Conservation (phyloP, 2,797 vertebrate genomes). For the Paramormyrops hopkinsi region DNA sequence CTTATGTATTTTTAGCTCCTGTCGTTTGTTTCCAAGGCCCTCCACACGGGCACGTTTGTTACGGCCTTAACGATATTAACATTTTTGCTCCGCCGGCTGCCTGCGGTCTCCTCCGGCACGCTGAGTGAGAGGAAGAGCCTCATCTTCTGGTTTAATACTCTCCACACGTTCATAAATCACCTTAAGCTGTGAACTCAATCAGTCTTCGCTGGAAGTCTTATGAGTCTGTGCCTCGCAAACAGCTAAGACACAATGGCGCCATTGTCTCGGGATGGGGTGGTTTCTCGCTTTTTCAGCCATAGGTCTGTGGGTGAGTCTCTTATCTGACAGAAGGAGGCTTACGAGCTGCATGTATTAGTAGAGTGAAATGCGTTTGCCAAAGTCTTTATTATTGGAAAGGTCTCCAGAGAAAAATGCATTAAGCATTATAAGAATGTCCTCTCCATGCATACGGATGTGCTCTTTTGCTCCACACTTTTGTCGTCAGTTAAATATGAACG, state of each 20-base stretch:
- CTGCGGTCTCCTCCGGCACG: background rate
- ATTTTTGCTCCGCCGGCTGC: background rate
- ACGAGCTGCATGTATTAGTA: background rate
- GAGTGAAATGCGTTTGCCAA: background rate
- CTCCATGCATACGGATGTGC: background rate
- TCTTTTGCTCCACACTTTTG: background rate
- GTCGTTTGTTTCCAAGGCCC: background rate
- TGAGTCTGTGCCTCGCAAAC: background rate
- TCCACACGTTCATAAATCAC: slow-evolving; percentile 18
- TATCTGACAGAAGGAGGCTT: background rate
- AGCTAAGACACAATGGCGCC: background rate
- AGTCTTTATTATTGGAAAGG: background rate
- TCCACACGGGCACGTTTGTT: background rate
- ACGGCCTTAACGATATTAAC: slow-evolving; percentile 1
- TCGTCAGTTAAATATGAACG: background rate
- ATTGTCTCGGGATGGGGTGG: background rate
- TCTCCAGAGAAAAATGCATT: background rate
- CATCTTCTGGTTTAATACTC: slow-evolving; percentile 23
- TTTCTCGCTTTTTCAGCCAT: background rate
- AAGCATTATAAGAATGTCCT: no score
- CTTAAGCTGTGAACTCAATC: slow-evolving; percentile 24
- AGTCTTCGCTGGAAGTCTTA: slow-evolving; percentile 1
- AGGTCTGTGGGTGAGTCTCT: background rate
- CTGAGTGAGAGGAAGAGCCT: background rate
- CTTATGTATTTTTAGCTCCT: background rate